These are phyloP conservation scores for Aricia artaxerxes DNA, from an alignment of 2,888 invertebrate species.

Conservation along the genomic window DNA sequence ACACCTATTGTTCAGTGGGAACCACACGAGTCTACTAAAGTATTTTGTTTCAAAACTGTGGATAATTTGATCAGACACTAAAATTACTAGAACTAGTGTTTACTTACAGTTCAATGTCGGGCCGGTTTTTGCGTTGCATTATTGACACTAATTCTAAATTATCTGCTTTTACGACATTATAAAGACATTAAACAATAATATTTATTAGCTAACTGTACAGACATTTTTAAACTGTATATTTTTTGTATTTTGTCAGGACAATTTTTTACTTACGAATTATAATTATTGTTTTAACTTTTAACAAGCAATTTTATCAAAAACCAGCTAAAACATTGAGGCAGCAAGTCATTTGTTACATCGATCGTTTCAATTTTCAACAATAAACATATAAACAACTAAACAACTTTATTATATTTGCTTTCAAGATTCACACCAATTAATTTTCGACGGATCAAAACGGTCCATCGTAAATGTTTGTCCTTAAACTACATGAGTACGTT, in stretches of 20 bases:
- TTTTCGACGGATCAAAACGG: not conserved
- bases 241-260: not conserved
- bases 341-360: not conserved
- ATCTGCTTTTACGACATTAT: not conserved
- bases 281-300: too few relatives aligned
- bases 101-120: not conserved
- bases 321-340: too few relatives aligned
- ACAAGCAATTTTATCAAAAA: too few relatives aligned
- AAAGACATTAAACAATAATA: not conserved
- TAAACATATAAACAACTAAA: not conserved
- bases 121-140: not conserved
- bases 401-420: not conserved
- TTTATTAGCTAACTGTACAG: not conserved
- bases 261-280: not conserved
- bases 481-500: not conserved
- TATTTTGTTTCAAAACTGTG: constrained; percentile 3
- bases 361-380: not conserved
- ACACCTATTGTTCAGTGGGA: not conserved
- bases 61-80: not conserved
- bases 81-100: not conserved
- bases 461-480: not conserved
- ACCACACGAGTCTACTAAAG: not conserved
- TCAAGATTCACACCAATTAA: not conserved
- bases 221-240: not conserved
- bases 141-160: constrained; percentile 13